phyloP scores from a whole-genome alignment of 2,888 invertebrate species.

The Athrips mouffetella region DNA sequence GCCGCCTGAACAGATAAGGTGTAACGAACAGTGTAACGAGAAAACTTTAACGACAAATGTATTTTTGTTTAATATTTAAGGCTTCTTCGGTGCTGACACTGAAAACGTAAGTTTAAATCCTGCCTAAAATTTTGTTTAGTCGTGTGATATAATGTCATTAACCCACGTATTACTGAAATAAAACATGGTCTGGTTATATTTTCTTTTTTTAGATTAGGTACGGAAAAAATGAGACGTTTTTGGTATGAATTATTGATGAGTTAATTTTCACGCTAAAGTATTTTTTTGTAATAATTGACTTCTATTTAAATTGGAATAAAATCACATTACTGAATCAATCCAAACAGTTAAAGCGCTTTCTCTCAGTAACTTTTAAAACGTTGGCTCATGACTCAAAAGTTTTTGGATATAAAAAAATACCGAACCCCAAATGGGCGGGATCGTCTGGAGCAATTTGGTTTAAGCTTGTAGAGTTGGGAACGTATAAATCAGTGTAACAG shows the following conservation, averaged over 20 bases:
- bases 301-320: slow-evolving; percentile 12
- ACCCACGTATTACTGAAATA: too few species aligned
- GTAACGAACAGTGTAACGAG: too few species aligned
- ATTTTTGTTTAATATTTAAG: too few species aligned
- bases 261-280: not conserved
- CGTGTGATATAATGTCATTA: too few species aligned
- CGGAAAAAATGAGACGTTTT: too few species aligned
- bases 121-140: too few species aligned
- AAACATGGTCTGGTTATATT: too few species aligned
- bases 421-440: slow-evolving; percentile 41
- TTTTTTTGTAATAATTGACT: too few species aligned
- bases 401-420: slow-evolving; percentile 36
- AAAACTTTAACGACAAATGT: too few species aligned
- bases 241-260: not conserved
- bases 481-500: slow-evolving; percentile 5
- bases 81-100: too few species aligned
- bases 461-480: slow-evolving; percentile 14
- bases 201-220: too few species aligned
- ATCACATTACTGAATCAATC: slow-evolving; percentile 13
- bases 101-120: not conserved
- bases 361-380: slow-evolving; percentile 27
- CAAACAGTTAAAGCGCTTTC: slow-evolving; percentile 4
- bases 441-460: slow-evolving; percentile 38
- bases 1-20: too few species aligned
- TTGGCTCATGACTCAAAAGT: slow-evolving; percentile 42